A percentile compares a stretch with the other conserved stretches of the same genome.
Evolutionary conservation across 1,140 invertebrate species (phyloP).

Genomic region (Meloidogyne floridensis): DNA sequence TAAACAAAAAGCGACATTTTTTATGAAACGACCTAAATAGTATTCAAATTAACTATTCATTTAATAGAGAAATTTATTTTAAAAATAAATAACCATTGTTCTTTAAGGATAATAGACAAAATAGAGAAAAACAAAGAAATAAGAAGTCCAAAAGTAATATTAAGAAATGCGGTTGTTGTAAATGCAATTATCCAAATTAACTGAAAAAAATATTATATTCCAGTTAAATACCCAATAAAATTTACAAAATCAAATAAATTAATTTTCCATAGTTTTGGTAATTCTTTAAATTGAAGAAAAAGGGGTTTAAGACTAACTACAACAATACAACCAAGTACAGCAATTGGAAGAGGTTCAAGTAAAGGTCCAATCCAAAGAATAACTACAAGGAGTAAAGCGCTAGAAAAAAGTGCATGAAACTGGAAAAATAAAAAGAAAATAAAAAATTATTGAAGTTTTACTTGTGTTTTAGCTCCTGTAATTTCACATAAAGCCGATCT

Average conservation of each 20-base stretch:
- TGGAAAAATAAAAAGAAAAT: constrained; percentile 20
- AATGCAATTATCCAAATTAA: constrained; percentile 26
- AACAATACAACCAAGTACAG: constrained; percentile 69
- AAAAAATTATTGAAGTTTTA: not conserved
- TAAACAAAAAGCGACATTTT: too few relatives aligned
- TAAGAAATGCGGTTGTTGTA: constrained; percentile 19
- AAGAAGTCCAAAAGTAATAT: constrained; percentile 22
- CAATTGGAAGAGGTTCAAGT: constrained; percentile 69
- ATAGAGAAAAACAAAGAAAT: constrained; percentile 52
- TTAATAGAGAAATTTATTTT: not conserved
- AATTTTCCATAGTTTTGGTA: constrained; percentile 26
- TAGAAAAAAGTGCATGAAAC: constrained; percentile 62
- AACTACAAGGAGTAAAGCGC: constrained; percentile 67
- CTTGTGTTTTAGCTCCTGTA: constrained; percentile 62
- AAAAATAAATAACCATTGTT: constrained; percentile 53
- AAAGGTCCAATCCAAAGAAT: constrained; percentile 68
- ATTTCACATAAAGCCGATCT: constrained; percentile 64
- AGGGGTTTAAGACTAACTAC: constrained; percentile 69
- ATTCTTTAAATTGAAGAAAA: constrained; percentile 61
- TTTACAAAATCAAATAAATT: constrained; percentile 21
- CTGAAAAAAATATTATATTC: constrained; percentile 1
- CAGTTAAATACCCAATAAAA: not conserved
- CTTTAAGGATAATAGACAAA: constrained; percentile 68
- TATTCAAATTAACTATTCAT: not conserved
- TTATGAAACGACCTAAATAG: too few relatives aligned